Conservation (phyloP, 2,888 invertebrate species). For the Hesperia comma region DNA sequence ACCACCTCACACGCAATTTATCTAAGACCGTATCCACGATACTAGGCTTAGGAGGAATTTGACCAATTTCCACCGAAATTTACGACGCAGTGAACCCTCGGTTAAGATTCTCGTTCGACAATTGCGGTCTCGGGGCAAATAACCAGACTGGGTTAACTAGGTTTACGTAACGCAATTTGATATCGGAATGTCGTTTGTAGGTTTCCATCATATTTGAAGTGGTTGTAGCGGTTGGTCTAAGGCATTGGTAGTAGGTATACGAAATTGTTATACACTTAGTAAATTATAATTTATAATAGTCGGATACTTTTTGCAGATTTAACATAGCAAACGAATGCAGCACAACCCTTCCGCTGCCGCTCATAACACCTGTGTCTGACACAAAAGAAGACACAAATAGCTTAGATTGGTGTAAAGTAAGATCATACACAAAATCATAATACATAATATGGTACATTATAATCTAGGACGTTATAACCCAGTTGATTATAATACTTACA, state of each 20-base stretch:
- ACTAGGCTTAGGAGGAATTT: not conserved
- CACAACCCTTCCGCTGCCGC: no score
- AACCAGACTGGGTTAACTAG: not conserved
- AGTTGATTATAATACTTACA: no score
- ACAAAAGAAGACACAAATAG: no score
- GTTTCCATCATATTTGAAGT: conserved; percentile 6
- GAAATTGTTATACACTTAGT: not conserved
- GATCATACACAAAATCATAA: no score
- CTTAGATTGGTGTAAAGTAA: no score
- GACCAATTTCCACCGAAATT: conserved; percentile 9
- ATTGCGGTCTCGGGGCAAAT: not conserved
- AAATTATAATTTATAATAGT: no score
- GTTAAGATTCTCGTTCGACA: conserved; percentile 3
- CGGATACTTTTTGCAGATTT: no score
- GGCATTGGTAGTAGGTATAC: no score
- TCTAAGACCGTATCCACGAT: not conserved
- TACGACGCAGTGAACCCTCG: not conserved
- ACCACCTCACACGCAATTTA: not conserved
- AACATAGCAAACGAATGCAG: no score
- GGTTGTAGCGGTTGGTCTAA: not conserved
- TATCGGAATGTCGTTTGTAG: conserved; percentile 5
- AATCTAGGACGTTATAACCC: no score
- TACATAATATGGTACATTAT: no score
- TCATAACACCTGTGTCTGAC: no score
- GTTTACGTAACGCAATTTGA: conserved; percentile 12